phyloP scores from a whole-genome alignment of 2,797 vertebrate species.

The Pangasius sanitwongsei region DNA sequence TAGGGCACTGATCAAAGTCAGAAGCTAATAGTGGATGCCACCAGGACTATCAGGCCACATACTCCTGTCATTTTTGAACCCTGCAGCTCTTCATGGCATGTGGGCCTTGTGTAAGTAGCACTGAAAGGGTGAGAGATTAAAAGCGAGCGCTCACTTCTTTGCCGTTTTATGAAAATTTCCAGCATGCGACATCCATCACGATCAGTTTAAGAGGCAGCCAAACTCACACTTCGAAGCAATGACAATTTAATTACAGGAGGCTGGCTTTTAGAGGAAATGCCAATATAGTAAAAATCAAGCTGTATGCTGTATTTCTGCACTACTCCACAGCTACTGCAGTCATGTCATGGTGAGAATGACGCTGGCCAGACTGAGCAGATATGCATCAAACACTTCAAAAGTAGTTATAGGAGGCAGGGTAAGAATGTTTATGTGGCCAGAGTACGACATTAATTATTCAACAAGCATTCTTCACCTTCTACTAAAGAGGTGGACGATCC shows the following conservation, averaged over 20 bases:
- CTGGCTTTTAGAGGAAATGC: constrained; percentile 58
- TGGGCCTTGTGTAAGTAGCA: constrained; percentile 57
- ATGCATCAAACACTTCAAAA: background rate
- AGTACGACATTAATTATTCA: constrained; percentile 14
- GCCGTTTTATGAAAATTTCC: constrained; percentile 41
- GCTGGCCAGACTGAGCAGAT: background rate
- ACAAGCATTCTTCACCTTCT: background rate
- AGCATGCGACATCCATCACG: constrained; percentile 48
- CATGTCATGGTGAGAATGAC: background rate
- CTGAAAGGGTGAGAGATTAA: constrained; percentile 56
- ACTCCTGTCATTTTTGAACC: constrained; percentile 67
- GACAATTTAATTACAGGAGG: constrained; percentile 62
- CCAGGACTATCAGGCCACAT: constrained; percentile 65
- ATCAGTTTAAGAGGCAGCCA: constrained; percentile 56
- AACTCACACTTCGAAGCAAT: constrained; percentile 60
- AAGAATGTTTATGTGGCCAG: constrained; percentile 9
- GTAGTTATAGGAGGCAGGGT: background rate
- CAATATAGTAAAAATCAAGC: constrained; percentile 53
- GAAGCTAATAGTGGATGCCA: constrained; percentile 62
- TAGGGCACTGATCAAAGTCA: constrained; percentile 61
- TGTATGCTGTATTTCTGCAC: constrained; percentile 48
- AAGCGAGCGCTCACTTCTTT: constrained; percentile 45
- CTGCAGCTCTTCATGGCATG: constrained; percentile 50
- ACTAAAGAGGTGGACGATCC: constrained; percentile 13
- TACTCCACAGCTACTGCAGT: constrained; percentile 2